phyloP scores from a whole-genome alignment of 2,113 vertebrate species.

The Camelus dromedarius region DNA sequence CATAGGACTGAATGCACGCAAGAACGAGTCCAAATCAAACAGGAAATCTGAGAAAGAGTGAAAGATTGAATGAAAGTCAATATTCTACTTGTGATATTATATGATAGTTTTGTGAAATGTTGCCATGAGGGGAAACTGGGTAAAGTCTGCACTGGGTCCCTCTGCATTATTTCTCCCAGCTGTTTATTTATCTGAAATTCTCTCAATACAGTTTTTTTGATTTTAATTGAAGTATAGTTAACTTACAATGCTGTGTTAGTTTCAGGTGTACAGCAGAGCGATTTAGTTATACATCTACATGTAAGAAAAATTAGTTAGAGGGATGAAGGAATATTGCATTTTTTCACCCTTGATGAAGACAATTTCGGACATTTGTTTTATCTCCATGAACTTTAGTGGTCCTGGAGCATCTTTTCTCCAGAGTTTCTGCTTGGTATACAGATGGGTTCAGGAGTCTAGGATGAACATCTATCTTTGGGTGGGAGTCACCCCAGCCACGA shows the following conservation, averaged over 20 bases:
- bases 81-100: no score
- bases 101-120: not conserved
- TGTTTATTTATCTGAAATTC: not conserved
- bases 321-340: not conserved
- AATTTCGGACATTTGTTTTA: conserved; percentile 47
- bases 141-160: accelerated
- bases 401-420: conserved; percentile 18
- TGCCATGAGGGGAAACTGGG: accelerated
- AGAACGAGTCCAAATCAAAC: not conserved
- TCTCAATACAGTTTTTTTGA: not conserved
- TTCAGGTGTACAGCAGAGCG: no score
- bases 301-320: not conserved
- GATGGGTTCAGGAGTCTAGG: not conserved
- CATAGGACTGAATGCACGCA: accelerated
- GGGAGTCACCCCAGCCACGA: accelerated
- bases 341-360: not conserved
- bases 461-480: accelerated
- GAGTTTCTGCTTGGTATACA: accelerated
- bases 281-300: no score
- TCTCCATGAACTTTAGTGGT: not conserved
- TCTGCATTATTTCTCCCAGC: not conserved
- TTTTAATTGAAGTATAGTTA: not conserved
- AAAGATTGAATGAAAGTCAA: accelerated
- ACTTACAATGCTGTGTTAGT: no score
- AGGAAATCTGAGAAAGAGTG: not conserved